Base-by-base conservation (phyloP, 2,797 vertebrate genomes). In the Rhincodon typus region DNA sequence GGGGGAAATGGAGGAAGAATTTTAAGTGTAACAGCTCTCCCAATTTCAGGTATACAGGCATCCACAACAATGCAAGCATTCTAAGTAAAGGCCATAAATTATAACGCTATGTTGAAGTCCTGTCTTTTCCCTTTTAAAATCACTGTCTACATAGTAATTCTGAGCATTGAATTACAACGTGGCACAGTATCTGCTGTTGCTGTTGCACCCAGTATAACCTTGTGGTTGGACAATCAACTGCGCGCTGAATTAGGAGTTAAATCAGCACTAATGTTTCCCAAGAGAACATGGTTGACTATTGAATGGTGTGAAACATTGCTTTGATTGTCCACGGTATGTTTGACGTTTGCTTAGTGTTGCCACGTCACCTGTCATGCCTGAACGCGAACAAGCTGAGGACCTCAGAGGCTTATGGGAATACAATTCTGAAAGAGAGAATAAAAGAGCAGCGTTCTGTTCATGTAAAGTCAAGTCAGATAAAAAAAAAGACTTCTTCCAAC, bases 221-320 rank as follows among this genome's bases (percentile, higher is more conserved):
- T 69, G 66, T 93, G n/a, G 66, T 67, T n/a, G 12, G n/a, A 67
- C 38, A 25, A 69, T 93, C 8, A 69, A 66, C 8, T 69, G 90
- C 12, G 96, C 95, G 96, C 96, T 87, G 96, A 95, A 2, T 88
- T 94, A 96, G 84, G 96, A 96, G 97, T 97, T 97, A 97, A 97
- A 46, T 74, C 94, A 95, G 93, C 96, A 96, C 96, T 96, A 96
- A 96, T 97, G 96, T 96, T 96, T 77, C 95, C 96, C 95, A 96
- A 96, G 94, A 96, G 95, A 96, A 96, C 96, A 94, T 95, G 97
- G 95, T 90, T 97, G 96, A 96, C 96, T 97, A 94, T 96, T 97
- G 97, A 97, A 97, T 97, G 96, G 97, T 97, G 96, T 96, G 96
- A 97, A 96, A 97, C 23, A 66, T 69, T 93, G n/a, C 90, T 93